Percentiles rank a stretch among this genome's conserved stretches.
Evolutionary conservation across 2,797 vertebrate genomes (phyloP).

Genomic region (Lepilemur septentrionalis): DNA sequence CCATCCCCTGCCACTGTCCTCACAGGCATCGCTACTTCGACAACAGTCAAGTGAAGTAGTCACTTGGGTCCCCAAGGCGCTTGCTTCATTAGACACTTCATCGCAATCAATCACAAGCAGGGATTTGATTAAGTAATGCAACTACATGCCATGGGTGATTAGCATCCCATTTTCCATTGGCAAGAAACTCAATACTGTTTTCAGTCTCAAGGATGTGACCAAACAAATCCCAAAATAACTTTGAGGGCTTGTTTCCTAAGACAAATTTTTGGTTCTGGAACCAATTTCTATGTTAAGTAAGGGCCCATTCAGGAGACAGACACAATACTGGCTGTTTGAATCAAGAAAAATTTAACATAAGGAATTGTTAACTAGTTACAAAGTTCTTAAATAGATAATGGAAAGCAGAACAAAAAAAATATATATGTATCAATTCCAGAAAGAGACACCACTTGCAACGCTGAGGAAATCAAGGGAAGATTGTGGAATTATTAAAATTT

Average conservation of each 20-base stretch:
- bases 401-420: not conserved
- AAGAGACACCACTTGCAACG: not conserved
- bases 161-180: not conserved
- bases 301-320: not conserved
- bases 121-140: not conserved
- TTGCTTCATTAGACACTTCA: not conserved
- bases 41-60: not conserved
- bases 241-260: not conserved
- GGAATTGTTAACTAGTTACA: not conserved
- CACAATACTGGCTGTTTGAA: not conserved
- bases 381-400: not conserved
- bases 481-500: not conserved
- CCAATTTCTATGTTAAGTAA: not conserved
- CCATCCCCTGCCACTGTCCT: not conserved
- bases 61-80: not conserved
- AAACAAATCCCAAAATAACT: slow-evolving; percentile 14
- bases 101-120: not conserved
- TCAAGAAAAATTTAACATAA: not conserved
- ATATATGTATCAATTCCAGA: not conserved
- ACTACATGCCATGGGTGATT: not conserved
- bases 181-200: not conserved
- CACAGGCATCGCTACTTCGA: not conserved
- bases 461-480: not conserved
- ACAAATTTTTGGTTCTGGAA: not conserved
- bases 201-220: not conserved